Evolutionary conservation across 92 coral and sea anemone genomes (phyloP).

Genomic region (Heliopora coerulea): DNA sequence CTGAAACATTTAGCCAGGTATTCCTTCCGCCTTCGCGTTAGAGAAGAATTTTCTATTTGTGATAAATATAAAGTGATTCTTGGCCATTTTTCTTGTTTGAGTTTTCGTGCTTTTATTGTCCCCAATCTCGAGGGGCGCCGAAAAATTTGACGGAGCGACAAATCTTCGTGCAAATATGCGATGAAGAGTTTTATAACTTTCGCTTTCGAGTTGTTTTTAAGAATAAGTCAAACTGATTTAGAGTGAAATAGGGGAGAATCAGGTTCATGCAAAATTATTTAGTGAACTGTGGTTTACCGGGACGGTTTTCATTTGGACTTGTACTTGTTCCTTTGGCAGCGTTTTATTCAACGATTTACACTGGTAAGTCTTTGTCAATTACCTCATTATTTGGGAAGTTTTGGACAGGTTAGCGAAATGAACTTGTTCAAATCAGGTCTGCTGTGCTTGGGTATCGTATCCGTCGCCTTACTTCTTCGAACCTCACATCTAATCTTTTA

Average conservation of each 20-base stretch:
- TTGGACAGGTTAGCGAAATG: neutral
- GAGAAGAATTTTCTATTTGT: too few species aligned
- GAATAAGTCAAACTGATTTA: neutral
- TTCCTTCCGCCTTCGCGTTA: too few species aligned
- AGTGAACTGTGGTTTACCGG: neutral
- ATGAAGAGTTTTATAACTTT: neutral
- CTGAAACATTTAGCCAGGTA: too few species aligned
- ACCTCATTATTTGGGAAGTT: neutral
- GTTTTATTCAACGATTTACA: neutral
- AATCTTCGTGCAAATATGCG: neutral
- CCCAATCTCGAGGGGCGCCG: too few species aligned
- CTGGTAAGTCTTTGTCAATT: neutral
- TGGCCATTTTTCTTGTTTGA: too few species aligned
- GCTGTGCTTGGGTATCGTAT: too few species aligned
- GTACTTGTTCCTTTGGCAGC: neutral
- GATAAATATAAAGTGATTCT: too few species aligned
- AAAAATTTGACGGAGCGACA: neutral
- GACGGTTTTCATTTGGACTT: neutral
- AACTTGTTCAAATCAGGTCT: too few species aligned
- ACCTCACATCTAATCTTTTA: too few species aligned
- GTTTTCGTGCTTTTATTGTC: too few species aligned
- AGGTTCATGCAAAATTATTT: conserved; percentile 7
- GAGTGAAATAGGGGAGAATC: too few species aligned
- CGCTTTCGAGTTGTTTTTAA: conserved; percentile 4
- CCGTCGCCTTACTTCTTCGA: too few species aligned